Conservation (phyloP, 2,113 vertebrate genomes). For the Aphyosemion australe region DNA sequence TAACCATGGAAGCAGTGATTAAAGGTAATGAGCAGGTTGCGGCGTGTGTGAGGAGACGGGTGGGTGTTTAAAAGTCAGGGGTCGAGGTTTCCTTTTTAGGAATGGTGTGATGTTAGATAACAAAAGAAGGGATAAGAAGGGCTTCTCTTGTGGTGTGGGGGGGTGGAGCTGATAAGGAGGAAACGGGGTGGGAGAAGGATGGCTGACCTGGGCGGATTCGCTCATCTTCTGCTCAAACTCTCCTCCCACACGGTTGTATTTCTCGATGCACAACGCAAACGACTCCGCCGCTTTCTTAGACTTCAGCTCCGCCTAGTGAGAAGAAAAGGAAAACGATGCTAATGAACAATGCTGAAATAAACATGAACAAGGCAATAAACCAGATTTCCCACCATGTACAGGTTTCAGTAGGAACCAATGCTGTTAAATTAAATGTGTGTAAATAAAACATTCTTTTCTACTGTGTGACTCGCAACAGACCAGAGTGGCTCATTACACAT, state of each 20-base stretch:
- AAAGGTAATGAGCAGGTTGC: constrained; percentile 51
- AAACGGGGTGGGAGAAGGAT: constrained; percentile 4
- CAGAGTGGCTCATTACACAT: too few relatives aligned
- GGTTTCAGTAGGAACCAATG: not conserved
- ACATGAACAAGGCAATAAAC: not conserved
- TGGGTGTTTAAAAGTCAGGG: constrained; percentile 34
- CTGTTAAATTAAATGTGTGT: not conserved
- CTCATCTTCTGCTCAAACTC: constrained; percentile 96
- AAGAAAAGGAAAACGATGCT: not conserved
- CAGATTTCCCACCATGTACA: not conserved
- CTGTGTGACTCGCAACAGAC: not conserved
- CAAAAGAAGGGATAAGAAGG: constrained; percentile 27
- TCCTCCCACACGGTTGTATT: constrained; percentile 86
- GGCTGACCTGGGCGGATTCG: constrained; percentile 87
- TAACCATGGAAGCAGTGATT: constrained; percentile 69
- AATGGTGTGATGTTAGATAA: constrained; percentile 7
- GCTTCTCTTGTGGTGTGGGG: constrained; percentile 17
- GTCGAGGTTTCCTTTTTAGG: constrained; percentile 37
- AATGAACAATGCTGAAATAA: not conserved
- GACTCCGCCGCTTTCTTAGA: constrained; percentile 89
- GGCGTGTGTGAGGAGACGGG: constrained; percentile 16
- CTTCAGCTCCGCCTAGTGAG: constrained; percentile 89
- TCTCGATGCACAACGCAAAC: constrained; percentile 85
- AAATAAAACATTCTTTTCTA: not conserved
- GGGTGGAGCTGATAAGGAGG: not conserved